These are phyloP conservation scores for Sus cebifrons DNA, from an alignment of 2,797 vertebrate genomes.

Conservation along the genomic window DNA sequence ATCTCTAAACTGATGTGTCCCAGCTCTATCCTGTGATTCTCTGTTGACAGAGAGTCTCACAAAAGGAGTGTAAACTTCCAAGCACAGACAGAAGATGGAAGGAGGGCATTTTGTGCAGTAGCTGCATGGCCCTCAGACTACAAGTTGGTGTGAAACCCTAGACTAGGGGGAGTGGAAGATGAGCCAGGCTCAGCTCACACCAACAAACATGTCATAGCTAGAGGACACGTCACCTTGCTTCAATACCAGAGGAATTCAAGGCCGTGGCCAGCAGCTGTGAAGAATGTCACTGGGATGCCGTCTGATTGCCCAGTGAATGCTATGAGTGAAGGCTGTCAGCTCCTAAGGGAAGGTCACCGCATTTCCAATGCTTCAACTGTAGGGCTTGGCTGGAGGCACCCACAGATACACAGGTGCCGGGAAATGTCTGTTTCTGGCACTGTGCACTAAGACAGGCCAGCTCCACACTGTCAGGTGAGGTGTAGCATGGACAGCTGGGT, in stretches of 20 bases:
- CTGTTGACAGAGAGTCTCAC: not conserved
- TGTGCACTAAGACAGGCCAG: slow-evolving; percentile 69
- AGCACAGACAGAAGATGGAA: slow-evolving; percentile 86
- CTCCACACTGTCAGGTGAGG: slow-evolving; percentile 82
- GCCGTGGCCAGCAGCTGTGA: slow-evolving; percentile 90
- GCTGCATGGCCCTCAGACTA: slow-evolving; percentile 83
- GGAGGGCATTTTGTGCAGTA: slow-evolving; percentile 81
- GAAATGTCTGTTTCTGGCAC: slow-evolving; percentile 88
- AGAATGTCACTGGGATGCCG: slow-evolving; percentile 91
- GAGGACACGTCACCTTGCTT: slow-evolving; percentile 90
- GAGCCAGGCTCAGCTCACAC: slow-evolving; percentile 91
- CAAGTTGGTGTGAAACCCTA: slow-evolving; percentile 90
- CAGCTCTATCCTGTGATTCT: not conserved
- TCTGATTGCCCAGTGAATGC: slow-evolving; percentile 89
- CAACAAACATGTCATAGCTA: slow-evolving; percentile 90
- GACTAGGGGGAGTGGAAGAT: slow-evolving; percentile 88
- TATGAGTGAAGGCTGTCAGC: slow-evolving; percentile 90
- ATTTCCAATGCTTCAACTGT: slow-evolving; percentile 91
- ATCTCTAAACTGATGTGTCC: not conserved
- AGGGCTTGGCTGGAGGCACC: slow-evolving; percentile 89
- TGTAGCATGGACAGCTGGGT: slow-evolving; percentile 65
- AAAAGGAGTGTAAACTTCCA: slow-evolving; percentile 72
- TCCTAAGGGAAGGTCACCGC: slow-evolving; percentile 90
- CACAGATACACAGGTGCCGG: slow-evolving; percentile 87
- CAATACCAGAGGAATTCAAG: slow-evolving; percentile 93